Percentiles rank a stretch among this genome's conserved stretches.
Evolutionary conservation across 2,797 vertebrate genomes (phyloP).

Genomic region (Chaetodon trifasciatus): DNA sequence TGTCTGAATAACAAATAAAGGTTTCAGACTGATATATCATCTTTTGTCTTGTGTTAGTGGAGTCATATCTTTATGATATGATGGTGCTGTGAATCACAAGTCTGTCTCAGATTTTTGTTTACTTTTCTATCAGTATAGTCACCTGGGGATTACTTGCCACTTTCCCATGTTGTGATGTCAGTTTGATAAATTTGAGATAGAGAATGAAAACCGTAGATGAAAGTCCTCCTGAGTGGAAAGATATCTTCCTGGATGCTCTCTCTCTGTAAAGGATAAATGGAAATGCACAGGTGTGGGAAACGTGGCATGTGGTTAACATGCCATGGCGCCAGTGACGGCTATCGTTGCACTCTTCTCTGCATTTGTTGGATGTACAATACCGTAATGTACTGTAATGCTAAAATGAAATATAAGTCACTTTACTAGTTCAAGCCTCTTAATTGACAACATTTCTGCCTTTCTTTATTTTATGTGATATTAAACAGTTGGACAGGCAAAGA

Average conservation of each 20-base stretch:
- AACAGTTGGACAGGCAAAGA: no score
- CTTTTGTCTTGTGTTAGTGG: conserved; percentile 1
- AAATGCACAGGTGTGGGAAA: not conserved
- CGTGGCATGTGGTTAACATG: not conserved
- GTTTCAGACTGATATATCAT: not conserved
- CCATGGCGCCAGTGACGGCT: no score
- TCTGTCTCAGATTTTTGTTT: not conserved
- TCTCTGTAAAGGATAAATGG: not conserved
- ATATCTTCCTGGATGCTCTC: not conserved
- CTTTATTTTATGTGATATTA: not conserved
- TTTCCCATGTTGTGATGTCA: not conserved
- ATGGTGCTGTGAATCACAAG: not conserved
- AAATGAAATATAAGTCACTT: not conserved
- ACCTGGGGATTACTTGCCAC: no score
- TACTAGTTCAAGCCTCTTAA: not conserved
- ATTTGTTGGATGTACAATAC: no score
- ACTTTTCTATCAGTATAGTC: not conserved
- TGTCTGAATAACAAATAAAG: not conserved
- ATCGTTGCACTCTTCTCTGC: no score
- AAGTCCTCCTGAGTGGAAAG: not conserved
- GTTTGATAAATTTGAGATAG: not conserved
- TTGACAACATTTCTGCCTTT: not conserved
- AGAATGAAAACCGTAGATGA: not conserved
- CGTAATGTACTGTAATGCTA: no score
- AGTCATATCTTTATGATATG: not conserved